Percentiles rank a stretch among this genome's conserved stretches.
Conservation (phyloP, 2,888 invertebrate genomes). For the Watsonalla cultraria region DNA sequence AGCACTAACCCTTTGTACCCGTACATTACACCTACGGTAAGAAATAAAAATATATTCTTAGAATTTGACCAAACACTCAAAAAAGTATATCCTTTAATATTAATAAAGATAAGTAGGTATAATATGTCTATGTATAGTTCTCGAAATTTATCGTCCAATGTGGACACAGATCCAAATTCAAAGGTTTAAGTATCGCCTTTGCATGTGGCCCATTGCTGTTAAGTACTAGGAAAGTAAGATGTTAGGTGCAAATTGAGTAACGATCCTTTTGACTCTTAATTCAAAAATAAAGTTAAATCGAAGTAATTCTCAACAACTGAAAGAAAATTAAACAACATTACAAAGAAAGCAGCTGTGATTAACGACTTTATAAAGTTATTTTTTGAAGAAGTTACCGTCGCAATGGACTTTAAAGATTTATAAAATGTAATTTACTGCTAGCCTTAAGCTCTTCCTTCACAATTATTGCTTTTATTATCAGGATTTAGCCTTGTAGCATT, state of each 20-base stretch:
- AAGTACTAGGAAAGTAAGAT: too few species aligned
- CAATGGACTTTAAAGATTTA: slow-evolving; percentile 35
- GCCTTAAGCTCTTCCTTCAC: slow-evolving; percentile 40
- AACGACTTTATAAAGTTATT: slow-evolving; percentile 43
- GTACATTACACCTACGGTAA: slow-evolving; percentile 89
- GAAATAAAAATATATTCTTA: slow-evolving; percentile 8
- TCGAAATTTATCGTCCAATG: too few species aligned
- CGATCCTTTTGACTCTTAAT: too few species aligned
- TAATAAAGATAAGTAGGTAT: too few species aligned
- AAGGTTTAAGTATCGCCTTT: too few species aligned
- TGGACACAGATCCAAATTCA: too few species aligned
- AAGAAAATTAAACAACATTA: slow-evolving; percentile 27
- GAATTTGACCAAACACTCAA: not conserved
- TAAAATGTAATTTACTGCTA: slow-evolving; percentile 45
- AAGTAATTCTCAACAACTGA: slow-evolving; percentile 10
- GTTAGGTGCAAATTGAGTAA: too few species aligned
- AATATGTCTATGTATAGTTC: too few species aligned
- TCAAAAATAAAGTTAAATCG: not conserved
- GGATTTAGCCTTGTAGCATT: slow-evolving; percentile 14
- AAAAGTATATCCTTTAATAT: too few species aligned
- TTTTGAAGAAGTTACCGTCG: slow-evolving; percentile 35
- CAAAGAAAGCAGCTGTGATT: slow-evolving; percentile 39
- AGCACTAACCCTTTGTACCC: slow-evolving; percentile 98
- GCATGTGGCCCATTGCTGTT: too few species aligned
- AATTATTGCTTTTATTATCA: slow-evolving; percentile 31